Base-by-base conservation (phyloP, 2,888 invertebrate species). In the Machimus atricapillus region DNA sequence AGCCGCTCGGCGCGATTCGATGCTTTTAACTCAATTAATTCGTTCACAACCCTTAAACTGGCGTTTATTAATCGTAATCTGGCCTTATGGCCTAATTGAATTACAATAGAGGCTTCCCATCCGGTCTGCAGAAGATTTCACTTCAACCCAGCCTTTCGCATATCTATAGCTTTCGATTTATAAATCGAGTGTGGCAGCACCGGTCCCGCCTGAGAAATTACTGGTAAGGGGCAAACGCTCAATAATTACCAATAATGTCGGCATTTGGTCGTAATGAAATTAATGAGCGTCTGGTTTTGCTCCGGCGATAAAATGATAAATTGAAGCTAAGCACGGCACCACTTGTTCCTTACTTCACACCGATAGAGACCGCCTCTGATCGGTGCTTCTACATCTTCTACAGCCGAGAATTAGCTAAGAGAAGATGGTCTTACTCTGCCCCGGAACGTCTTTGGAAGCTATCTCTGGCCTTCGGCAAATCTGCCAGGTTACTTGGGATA, bases 281-380 rank as follows among this genome's bases (percentile, higher is more conserved):
- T 85, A 85, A 85, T 74, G 74, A 85, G 85, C 27, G 85, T 27
- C 37, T 66, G 85, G 85, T 85, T 85, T 85, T 85, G 85, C 85
- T 85, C 74, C 74, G 74, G 85, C 85, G 85, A 85, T 85, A 85
- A 85, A 85, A 85, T 85, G 85, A 85, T 85, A 85, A 85, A 85
- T 85, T 73, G 74, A 74, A 43, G 85, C 40, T 74, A 85, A 85
- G 85, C 85, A 85, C 85, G 66, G 46, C 82, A 83, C 66, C 66
- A 37, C 85, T 66, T 66, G 34, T 27, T 56, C 34, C 14, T 56
- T 37, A 23, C 37, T 66, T 34, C 66, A 34, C 40, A 83, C 82
- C 66, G 66, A 66, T 40, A 27, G 1, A 31, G 27, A 14, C 14
- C 27, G 14, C 9, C 52, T 23, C 31, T 46, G 43, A 46, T 46